A percentile compares a stretch with the other conserved stretches of the same genome.
These are phyloP conservation scores for Schlechtendalia chinensis DNA, from an alignment of 1,140 invertebrate genomes.

Conservation along the genomic window DNA sequence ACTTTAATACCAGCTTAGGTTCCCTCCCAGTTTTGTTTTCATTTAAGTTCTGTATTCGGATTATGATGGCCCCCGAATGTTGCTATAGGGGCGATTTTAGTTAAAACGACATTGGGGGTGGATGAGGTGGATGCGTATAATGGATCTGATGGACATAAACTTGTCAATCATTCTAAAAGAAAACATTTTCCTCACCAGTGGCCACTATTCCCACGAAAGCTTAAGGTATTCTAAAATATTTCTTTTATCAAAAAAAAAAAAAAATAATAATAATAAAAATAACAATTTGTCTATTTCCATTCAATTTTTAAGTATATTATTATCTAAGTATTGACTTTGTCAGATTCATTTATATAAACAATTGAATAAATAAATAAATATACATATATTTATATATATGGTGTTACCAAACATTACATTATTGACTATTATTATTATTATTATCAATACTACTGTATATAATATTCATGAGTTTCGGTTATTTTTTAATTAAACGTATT, in stretches of 20 bases:
- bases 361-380: too few relatives aligned
- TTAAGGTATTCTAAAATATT: conserved; percentile 36
- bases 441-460: too few relatives aligned
- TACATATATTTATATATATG: too few relatives aligned
- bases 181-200: conserved; percentile 28
- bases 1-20: conserved; percentile 46
- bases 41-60: conserved; percentile 36
- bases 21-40: conserved; percentile 41
- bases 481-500: background rate
- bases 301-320: background rate
- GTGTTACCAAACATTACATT: too few relatives aligned
- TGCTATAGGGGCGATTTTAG: conserved; percentile 28
- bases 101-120: conserved; percentile 6
- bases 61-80: conserved; percentile 12
- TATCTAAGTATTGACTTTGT: background rate
- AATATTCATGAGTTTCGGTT: background rate
- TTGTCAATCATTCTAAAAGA: conserved; percentile 47
- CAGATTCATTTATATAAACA: too few relatives aligned
- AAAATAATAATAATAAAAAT: too few relatives aligned
- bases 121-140: background rate
- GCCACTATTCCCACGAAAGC: conserved; percentile 36
- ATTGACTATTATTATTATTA: too few relatives aligned
- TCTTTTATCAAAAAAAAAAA: conserved; percentile 18
- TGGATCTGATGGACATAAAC: conserved; percentile 4
- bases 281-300: background rate